Conservation (phyloP, 2,888 invertebrate species). For the Plagodis pulveraria region DNA sequence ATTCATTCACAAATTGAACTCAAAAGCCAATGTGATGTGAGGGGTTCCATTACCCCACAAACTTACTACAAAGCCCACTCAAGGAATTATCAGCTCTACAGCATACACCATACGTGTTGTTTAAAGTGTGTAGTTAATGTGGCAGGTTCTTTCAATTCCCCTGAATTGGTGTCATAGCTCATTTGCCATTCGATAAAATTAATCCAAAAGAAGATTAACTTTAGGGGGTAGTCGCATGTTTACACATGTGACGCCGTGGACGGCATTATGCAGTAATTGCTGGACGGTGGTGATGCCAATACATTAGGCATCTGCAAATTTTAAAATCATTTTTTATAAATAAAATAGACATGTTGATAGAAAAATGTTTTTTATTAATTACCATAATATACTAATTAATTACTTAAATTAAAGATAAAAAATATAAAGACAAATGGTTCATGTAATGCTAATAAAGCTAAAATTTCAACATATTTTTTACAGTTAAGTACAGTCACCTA, state of each 20-base stretch:
- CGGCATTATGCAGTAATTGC: conserved; percentile 32
- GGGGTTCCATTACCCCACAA: conserved; percentile 53
- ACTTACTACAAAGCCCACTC: conserved; percentile 27
- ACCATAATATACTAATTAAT: too few species aligned
- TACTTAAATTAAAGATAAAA: too few species aligned
- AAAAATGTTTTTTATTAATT: too few species aligned
- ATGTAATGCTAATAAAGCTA: too few species aligned
- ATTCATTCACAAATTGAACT: conserved; percentile 81
- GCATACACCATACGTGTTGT: conserved; percentile 36
- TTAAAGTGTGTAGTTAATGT: conserved; percentile 37
- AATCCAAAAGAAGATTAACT: conserved; percentile 74
- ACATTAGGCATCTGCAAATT: too few species aligned
- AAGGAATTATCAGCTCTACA: conserved; percentile 49
- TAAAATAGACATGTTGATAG: too few species aligned
- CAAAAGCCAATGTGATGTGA: conserved; percentile 70
- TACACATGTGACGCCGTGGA: conserved; percentile 61
- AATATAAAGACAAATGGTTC: too few species aligned
- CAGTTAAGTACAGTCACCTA: too few species aligned
- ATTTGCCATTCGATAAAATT: conserved; percentile 82
- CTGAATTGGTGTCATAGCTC: conserved; percentile 75
- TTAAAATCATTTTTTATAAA: too few species aligned
- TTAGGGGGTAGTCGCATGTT: conserved; percentile 59
- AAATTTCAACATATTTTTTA: too few species aligned
- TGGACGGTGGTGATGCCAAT: not conserved
- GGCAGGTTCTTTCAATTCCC: conserved; percentile 59